Evolutionary conservation across 2,888 invertebrate genomes (phyloP), one percentile per base, ranked within the genome.

Genomic region (Cephus nigrinus): DNA sequence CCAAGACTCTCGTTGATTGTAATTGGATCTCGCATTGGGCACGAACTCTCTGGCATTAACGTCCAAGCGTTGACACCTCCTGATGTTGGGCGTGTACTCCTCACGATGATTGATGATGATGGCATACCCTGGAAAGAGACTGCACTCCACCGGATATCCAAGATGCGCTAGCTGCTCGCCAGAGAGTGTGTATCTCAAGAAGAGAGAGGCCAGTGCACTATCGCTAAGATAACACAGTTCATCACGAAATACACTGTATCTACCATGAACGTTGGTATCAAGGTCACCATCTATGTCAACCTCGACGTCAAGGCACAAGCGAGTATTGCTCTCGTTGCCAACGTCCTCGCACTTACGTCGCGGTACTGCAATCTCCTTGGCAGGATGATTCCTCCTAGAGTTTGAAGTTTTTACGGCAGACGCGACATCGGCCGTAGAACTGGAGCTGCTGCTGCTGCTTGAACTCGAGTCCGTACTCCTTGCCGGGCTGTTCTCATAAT

Each of bases 91-190:
- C 77, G 23, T 81, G 75, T 1, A 79, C 32, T 80, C 78, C 30
- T 82, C 76, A 11, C 74, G 79, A 69, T 87, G 85, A 78, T 94
- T 94, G 88, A 94, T 94, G 77, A 95, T 93, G 83, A 95, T 93
- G 11, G 94, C 95, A 85, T 93, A 93, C 69, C 93, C 94, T 3
- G 94, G 94, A 82, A 93, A 93, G 12, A 93, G 90, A 75, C 93
- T 93, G 81, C 94, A 93, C 85, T 95, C 94, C 11, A 96, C 92
- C 0, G 97, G 97, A 87, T 95, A 97, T 1, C 97, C 96, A 82
- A 95, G 93, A 15, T 93, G 93, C 83, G 94, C 92, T 91, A 96
- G 92, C 80, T 95, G 93, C 83, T 94, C 93, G 11, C 93, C 92
- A 34, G 93, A 93, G 75, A 96, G 92, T 32, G 95, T 88, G 90